Base-by-base conservation (phyloP, 2,797 vertebrate species). In the Oreonectes daqikongensis region DNA sequence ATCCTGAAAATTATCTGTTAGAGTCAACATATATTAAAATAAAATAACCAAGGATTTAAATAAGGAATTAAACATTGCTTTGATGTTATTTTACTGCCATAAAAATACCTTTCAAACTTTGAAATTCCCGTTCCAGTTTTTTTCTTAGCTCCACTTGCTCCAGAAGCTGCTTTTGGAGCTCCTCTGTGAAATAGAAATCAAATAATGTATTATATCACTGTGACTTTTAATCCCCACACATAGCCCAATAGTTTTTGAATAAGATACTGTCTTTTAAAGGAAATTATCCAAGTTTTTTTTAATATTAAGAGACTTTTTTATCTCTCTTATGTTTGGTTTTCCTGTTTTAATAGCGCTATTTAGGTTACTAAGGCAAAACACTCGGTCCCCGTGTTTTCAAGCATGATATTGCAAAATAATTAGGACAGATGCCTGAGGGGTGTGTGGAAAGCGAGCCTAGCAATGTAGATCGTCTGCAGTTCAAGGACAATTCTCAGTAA, bases 1-100 rank as follows among this genome's bases (percentile, higher is more conserved):
- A 90, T 99, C 97, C 93, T 98, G 97, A 90, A 98, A 98, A 94
- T 98, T 97, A 94, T 98, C 97, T 98, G 94, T 72, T 76, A 83
- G 82, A 81, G 70, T 79, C 69, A 79, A 83, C 79, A 83, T 26
- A 35, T 79, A 71, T 79, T 69, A 78, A 59, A 26, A 59, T 63
- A 69, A 75, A 77, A 42, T 12, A 42, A 3, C 12, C 22, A 61
- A 69, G 38, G 28, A 68, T 46, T 61, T 0, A 52, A 48, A 7
- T 17, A 69, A 30, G 9, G 67, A 22, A 28, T 32, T 1, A 8
- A 52, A 10, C 32, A 77, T 64, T 55, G 60, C 17, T 68, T 61
- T 17, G 44, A 50, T 48, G 59, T 42, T 68, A 12, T 59, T 11
- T 24, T 28, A 35, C n/a, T 40, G 1, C 5, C 44, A 48, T 59